Percentiles rank a stretch among this genome's conserved stretches.
These are phyloP conservation scores for Chondrilla cf. caribensis DNA, from an alignment of 37 sponge, comb jelly and placozoan genomes.

Conservation along the genomic window DNA sequence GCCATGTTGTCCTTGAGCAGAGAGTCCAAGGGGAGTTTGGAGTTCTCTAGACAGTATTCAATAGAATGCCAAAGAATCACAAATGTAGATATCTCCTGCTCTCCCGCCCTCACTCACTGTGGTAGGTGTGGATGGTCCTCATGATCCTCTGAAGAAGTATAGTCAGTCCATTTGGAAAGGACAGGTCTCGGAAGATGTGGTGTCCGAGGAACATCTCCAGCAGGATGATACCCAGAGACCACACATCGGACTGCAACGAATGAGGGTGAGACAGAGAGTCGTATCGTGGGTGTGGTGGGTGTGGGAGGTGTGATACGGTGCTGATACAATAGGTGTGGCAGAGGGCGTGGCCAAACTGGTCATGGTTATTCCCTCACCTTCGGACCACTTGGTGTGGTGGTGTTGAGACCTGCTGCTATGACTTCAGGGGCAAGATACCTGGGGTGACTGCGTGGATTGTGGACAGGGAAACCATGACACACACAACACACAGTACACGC, in stretches of 20 bases:
- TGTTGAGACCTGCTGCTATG: constrained; percentile 30
- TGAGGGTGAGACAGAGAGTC: no score
- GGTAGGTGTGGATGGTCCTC: constrained; percentile 42
- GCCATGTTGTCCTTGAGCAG: constrained; percentile 49
- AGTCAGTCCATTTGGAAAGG: constrained; percentile 47
- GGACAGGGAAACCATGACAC: not conserved
- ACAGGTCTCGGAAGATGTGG: constrained; percentile 70
- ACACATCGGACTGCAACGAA: constrained; percentile 72
- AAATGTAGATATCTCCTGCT: no score
- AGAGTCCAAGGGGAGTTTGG: constrained; percentile 36
- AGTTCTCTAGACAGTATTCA: constrained; percentile 22
- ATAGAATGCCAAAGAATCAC: not conserved
- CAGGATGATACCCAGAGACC: constrained; percentile 78
- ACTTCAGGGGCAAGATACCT: constrained; percentile 83
- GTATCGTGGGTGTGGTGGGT: no score
- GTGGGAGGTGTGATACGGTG: not conserved
- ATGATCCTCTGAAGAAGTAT: constrained; percentile 55
- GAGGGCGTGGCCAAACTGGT: not conserved
- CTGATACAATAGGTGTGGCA: not conserved
- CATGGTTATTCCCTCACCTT: constrained; percentile 26
- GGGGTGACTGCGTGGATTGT: constrained; percentile 69
- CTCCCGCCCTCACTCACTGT: no score
- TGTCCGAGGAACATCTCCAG: constrained; percentile 78
- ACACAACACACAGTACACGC: not conserved
- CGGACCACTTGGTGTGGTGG: constrained; percentile 23